Evolutionary conservation across 2,888 invertebrate species (phyloP), one percentile per base, ranked within the genome.

Genomic region (Agrotis clavis): DNA sequence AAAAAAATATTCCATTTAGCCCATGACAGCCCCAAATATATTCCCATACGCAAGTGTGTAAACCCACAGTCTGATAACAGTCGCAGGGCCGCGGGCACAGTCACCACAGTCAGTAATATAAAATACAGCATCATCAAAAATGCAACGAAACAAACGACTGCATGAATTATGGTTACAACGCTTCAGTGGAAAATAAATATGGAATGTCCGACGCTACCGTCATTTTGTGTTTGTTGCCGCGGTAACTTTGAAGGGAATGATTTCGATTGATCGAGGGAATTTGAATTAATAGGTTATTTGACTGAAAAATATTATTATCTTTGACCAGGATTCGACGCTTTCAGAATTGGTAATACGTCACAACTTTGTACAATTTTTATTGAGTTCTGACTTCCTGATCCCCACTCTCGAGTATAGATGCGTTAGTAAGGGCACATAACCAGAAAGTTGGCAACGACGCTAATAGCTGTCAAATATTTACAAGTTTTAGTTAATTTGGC

Each of bases 101-200:
- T 88, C 86, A 82, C 76, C 85, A 81, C 85, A 88, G 89, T 87
- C 90, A 84, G 84, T 87, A 86, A 87, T 88, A 88, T 90, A 89
- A 89, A 91, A 89, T 90, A 90, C 84, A 77, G 81, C 83, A 86
- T 90, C 90, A 91, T 92, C 91, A 91, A 91, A 91, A 90, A 91
- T 90, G 89, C 90, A 91, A 85, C 88, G 87, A 88, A 88, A 88
- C 88, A 85, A 83, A 86, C 81, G 84, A 86, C 81, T 88, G 90
- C 89, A 91, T 90, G 89, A 90, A 89, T 90, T 89, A 90, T 87
- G 72, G 74, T 81, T 77, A 81, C 78, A 82, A 75, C 76, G 79
- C 77, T 85, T 83, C 85, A 85, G 86, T 87, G 87, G 79, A 88
- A 88, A 87, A 89, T 90, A 89, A 89, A 90, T 90, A 87, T 81